A percentile compares a stretch with the other conserved stretches of the same genome.
These are phyloP conservation scores for Orgyia antiqua DNA, from an alignment of 2,888 invertebrate species.

Conservation along the genomic window DNA sequence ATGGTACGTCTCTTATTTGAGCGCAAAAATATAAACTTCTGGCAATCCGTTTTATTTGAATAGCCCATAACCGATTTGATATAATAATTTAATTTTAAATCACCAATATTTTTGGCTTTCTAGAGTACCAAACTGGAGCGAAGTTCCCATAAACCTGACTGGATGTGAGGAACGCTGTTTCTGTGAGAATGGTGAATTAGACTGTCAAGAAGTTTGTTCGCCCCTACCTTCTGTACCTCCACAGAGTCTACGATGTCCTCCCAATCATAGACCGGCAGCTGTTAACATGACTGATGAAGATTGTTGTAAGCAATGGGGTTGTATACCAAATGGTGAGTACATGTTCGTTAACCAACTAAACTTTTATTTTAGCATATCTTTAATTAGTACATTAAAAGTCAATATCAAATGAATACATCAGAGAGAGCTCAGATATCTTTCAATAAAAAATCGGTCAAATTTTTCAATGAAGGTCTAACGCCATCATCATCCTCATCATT, in stretches of 20 bases:
- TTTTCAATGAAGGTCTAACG: no score
- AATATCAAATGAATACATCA: no score
- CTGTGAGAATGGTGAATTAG: slow-evolving; percentile 91
- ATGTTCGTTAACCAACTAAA: neutral
- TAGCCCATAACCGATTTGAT: no score
- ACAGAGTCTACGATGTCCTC: slow-evolving; percentile 83
- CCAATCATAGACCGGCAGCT: slow-evolving; percentile 80
- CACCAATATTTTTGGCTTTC: no score
- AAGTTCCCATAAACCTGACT: slow-evolving; percentile 87
- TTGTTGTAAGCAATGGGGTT: slow-evolving; percentile 90
- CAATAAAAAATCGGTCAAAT: neutral
- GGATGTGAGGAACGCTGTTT: slow-evolving; percentile 92
- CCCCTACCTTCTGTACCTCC: slow-evolving; percentile 88
- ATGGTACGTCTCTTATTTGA: no score
- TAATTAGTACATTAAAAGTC: neutral
- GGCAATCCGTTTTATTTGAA: no score
- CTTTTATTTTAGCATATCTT: neutral
- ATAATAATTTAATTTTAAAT: no score
- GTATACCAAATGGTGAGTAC: slow-evolving; percentile 58
- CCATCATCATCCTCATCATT: no score
- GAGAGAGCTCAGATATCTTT: neutral
- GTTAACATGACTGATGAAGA: slow-evolving; percentile 84
- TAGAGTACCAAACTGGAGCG: slow-evolving; percentile 87
- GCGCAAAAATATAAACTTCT: no score
- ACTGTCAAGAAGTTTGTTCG: slow-evolving; percentile 89